Evolutionary conservation across 2,113 vertebrate genomes (phyloP).

Genomic region (Climacteris rufus): DNA sequence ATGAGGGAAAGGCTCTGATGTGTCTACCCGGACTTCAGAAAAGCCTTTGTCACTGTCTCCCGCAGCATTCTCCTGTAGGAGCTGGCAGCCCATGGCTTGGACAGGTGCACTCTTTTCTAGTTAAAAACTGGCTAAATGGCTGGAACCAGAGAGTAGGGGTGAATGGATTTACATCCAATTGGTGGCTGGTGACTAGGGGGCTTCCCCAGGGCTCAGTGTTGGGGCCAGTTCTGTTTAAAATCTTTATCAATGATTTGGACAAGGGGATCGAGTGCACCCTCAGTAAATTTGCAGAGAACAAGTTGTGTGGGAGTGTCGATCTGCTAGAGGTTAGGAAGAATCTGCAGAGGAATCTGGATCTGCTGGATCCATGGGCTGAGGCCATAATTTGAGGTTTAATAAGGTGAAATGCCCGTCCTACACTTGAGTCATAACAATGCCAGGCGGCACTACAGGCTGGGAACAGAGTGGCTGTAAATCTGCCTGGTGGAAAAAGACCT

Average conservation of each 20-base stretch:
- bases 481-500: neutral
- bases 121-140: neutral
- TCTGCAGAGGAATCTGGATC: neutral
- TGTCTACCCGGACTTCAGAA: neutral
- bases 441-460: neutral
- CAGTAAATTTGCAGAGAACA: neutral
- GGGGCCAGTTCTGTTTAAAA: neutral
- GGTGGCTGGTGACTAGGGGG: neutral
- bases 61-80: neutral
- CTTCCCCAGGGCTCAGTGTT: neutral
- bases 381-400: accelerated
- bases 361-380: neutral
- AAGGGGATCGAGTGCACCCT: neutral
- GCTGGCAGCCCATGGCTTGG: neutral
- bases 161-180: neutral
- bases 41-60: neutral
- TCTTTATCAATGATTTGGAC: neutral
- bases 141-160: neutral
- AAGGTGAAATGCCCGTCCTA: neutral
- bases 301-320: neutral
- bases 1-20: neutral
- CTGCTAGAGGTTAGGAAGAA: neutral
- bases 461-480: neutral
- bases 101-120: neutral
- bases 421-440: neutral